Conservation (phyloP, 2,797 vertebrate species). For the Chromobotia macracanthus region DNA sequence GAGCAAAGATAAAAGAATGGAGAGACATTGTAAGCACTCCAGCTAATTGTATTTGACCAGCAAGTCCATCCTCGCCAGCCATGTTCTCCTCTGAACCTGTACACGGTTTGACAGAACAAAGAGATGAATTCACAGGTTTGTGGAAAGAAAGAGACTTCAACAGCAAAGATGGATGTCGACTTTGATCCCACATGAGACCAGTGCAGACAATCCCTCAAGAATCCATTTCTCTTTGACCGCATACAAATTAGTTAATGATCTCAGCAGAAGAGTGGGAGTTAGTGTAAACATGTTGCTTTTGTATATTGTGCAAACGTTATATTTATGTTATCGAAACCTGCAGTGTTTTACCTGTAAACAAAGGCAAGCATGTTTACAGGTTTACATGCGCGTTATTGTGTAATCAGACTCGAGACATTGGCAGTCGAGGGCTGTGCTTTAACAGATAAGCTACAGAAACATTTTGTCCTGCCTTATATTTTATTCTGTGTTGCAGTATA, state of each 20-base stretch:
- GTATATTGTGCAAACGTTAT: background rate
- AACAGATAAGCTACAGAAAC: background rate
- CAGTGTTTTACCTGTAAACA: background rate
- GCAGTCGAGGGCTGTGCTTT: too few relatives aligned
- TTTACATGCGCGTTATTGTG: too few relatives aligned
- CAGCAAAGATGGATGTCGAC: constrained; percentile 59
- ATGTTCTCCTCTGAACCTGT: constrained; percentile 64
- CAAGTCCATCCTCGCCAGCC: constrained; percentile 65
- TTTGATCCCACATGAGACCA: constrained; percentile 72
- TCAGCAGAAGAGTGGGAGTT: constrained; percentile 24
- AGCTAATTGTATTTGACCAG: constrained; percentile 76
- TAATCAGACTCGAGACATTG: too few relatives aligned
- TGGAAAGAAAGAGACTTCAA: constrained; percentile 64
- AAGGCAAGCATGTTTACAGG: too few relatives aligned
- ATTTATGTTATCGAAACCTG: background rate
- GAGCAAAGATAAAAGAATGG: constrained; percentile 72
- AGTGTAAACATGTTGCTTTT: constrained; percentile 11
- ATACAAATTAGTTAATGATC: constrained; percentile 60
- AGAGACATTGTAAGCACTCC: constrained; percentile 66
- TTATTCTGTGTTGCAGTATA: too few relatives aligned
- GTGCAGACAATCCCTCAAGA: constrained; percentile 56
- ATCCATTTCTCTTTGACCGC: constrained; percentile 61
- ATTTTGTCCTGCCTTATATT: background rate
- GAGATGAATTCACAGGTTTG: constrained; percentile 65
- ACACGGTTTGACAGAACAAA: constrained; percentile 71